Evolutionary conservation across 30 jellyfish, hydroid and myxozoan species (phyloP).

Genomic region (Pelagia noctiluca): DNA sequence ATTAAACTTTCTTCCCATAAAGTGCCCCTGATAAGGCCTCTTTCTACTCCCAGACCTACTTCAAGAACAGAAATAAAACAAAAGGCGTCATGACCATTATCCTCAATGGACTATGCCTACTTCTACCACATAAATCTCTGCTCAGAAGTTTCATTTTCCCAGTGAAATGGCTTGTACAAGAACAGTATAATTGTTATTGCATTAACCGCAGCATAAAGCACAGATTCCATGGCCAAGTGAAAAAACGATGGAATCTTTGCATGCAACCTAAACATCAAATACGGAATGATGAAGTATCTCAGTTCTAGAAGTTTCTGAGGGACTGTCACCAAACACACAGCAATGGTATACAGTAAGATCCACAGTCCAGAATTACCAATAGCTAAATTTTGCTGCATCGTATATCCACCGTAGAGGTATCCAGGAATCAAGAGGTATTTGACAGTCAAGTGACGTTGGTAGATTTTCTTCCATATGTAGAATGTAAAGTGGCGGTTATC

Average conservation of each 20-base stretch:
- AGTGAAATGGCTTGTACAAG: constrained; percentile 82
- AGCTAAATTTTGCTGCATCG: constrained; percentile 27
- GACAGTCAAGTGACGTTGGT: constrained; percentile 74
- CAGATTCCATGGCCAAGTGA: constrained; percentile 63
- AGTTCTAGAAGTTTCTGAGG: constrained; percentile 96
- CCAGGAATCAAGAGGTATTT: constrained; percentile 69
- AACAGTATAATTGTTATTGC: constrained; percentile 68
- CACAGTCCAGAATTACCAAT: constrained; percentile 37
- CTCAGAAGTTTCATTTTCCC: constrained; percentile 66
- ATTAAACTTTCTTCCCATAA: too few relatives aligned
- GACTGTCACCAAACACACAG: constrained; percentile 70
- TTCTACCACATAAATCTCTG: constrained; percentile 96
- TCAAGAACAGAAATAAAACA: too few relatives aligned
- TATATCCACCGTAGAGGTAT: constrained; percentile 50
- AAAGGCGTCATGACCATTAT: too few relatives aligned
- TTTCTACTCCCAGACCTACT: too few relatives aligned
- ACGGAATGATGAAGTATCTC: constrained; percentile 88
- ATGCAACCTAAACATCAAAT: constrained; percentile 76
- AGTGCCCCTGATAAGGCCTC: too few relatives aligned
- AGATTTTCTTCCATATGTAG: constrained; percentile 85
- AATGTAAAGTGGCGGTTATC: constrained; percentile 96
- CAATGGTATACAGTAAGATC: constrained; percentile 43
- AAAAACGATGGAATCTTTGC: constrained; percentile 35
- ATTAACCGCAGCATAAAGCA: constrained; percentile 57
- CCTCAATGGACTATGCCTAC: too few relatives aligned